Base-by-base conservation (phyloP, 2,797 vertebrate genomes). In the Okamejei kenojei region DNA sequence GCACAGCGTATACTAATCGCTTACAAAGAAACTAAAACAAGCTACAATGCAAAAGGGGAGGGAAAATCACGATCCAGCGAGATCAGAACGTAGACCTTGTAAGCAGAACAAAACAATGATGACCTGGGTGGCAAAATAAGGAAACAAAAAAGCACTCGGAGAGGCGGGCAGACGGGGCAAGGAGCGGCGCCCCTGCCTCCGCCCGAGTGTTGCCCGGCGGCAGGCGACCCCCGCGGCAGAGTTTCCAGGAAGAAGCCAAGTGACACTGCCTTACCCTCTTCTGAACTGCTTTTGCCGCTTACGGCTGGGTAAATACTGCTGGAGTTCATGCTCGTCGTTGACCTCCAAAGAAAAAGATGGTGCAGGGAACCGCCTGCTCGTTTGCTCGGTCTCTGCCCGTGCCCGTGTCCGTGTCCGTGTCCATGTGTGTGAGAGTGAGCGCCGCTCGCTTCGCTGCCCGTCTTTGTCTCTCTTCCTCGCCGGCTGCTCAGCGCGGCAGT, bases 211-310 rank as follows among this genome's bases (percentile, higher is more conserved):
- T 6, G n/a, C n/a, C n/a, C n/a, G n/a, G n/a, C n/a, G n/a, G n/a
- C 63, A n/a, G 68, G 68, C 68, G 68, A 71, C 68, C 15, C 68
- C 4, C 15, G 68, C n/a, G 63, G 68, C 80, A 82, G 58, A 23
- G 61, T 65, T 65, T 71, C 13, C 58, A 76, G 26, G 61, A 79
- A 79, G 79, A n/a, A 81, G 54, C 58, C 7, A 63, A 88, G 58
- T n/a, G 63, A 15, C 80, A 88, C 78, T 63, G 7, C 71, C 95
- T 96, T 96, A 97, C n/a, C 97, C 96, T 96, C 96, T 97, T 97
- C 95, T 96, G 96, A 93, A 97, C 96, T 54, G 96, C 95, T 97
- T 97, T 96, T 97, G 96, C 95, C 97, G 95, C 95, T 97, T 97
- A 93, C 97, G 97, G 94, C 96, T 97, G 94, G 97, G 93, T 97